Percentiles rank a stretch among this genome's conserved stretches.
phyloP scores from a whole-genome alignment of 2,797 vertebrate species.

The Dryobates pubescens region DNA sequence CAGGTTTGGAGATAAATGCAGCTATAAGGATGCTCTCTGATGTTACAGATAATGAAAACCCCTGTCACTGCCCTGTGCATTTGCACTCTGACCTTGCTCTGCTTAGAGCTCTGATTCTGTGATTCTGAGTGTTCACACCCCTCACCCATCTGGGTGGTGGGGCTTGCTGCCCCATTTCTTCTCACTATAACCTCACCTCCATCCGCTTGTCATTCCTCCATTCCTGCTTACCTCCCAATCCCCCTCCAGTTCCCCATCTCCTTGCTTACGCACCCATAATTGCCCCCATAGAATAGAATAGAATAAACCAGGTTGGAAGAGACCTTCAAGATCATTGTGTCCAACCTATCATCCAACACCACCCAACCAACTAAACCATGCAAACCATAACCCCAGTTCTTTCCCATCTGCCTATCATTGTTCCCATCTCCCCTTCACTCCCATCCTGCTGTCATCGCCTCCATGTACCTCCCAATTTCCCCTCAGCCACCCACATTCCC shows the following conservation, averaged over 20 bases:
- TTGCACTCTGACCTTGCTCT: neutral
- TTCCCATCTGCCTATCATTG: neutral
- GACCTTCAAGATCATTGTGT: too few species aligned
- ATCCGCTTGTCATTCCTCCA: neutral
- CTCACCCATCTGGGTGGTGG: neutral
- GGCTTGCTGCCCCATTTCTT: neutral
- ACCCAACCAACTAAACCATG: too few species aligned
- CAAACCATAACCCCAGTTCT: neutral
- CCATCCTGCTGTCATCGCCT: neutral
- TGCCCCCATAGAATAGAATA: neutral
- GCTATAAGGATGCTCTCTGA: accelerated
- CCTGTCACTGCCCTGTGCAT: neutral
- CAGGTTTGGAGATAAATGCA: neutral
- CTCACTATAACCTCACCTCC: neutral
- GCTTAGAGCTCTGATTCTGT: neutral
- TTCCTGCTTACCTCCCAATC: too few species aligned
- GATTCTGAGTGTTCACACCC: neutral
- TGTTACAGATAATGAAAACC: neutral
- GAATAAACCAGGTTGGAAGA: too few species aligned
- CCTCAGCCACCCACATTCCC: too few species aligned
- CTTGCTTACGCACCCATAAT: neutral
- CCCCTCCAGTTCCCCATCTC: neutral
- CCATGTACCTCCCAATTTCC: neutral
- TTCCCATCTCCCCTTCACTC: neutral
- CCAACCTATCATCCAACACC: too few species aligned